A percentile compares a stretch with the other conserved stretches of the same genome.
These are phyloP conservation scores for Xerus inauris DNA, from an alignment of 2,113 vertebrate species.

Conservation along the genomic window DNA sequence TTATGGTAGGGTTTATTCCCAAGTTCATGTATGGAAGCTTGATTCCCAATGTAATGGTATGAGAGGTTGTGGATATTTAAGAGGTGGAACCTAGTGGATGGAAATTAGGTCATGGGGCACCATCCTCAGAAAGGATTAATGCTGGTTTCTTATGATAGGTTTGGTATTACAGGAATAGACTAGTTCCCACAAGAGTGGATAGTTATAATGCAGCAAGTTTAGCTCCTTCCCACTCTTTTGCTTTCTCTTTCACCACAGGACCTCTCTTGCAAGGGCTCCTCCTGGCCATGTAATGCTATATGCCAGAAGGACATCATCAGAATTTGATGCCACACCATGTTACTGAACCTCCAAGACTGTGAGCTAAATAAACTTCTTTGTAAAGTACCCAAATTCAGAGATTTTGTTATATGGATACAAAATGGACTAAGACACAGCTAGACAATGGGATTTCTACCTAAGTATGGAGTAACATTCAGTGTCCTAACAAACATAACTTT, in stretches of 20 bases:
- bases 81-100: too few species aligned
- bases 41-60: not conserved
- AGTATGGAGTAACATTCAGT: not conserved
- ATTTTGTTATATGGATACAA: not conserved
- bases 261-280: not conserved
- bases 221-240: not conserved
- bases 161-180: not conserved
- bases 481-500: constrained; percentile 2
- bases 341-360: too few species aligned
- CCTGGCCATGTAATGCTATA: not conserved
- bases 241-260: not conserved
- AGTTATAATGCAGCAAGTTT: not conserved
- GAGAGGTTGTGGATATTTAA: not conserved
- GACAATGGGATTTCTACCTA: not conserved
- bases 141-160: not conserved
- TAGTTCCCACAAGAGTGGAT: not conserved
- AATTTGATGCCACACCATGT: not conserved
- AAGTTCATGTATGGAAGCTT: not conserved
- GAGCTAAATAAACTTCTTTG: not conserved
- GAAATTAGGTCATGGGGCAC: not conserved
- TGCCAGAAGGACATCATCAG: not conserved
- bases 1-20: not conserved
- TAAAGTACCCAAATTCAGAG: not conserved
- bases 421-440: not conserved
- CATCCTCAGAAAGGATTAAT: not conserved